Conservation (phyloP, 2,888 invertebrate species). For the Drosophila barbarae region DNA sequence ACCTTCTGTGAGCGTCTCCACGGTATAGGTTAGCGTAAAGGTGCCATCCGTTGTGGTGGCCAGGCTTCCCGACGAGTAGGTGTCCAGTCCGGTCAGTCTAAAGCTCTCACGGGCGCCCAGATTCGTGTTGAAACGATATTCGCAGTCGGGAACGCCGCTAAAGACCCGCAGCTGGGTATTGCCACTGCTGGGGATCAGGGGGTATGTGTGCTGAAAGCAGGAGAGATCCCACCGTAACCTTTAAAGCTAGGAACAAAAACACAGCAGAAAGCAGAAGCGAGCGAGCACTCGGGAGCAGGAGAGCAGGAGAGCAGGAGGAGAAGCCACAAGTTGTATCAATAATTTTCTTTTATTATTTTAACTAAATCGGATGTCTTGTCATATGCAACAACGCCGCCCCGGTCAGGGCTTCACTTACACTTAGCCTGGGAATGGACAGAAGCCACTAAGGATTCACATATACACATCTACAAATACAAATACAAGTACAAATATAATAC, state of each 20-base stretch:
- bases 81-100: slow-evolving; percentile 57
- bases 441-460: slow-evolving; percentile 24
- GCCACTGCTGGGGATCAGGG: slow-evolving; percentile 82
- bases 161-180: slow-evolving; percentile 86
- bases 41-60: slow-evolving; percentile 44
- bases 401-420: slow-evolving; percentile 19
- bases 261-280: neutral
- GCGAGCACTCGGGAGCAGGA: neutral
- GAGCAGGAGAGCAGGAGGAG: neutral
- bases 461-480: slow-evolving; percentile 23
- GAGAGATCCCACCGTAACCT: neutral
- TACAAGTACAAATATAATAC: slow-evolving; percentile 31
- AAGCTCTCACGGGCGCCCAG: slow-evolving; percentile 48
- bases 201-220: slow-evolving; percentile 83
- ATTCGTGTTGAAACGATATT: slow-evolving; percentile 66
- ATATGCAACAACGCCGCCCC: slow-evolving; percentile 55
- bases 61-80: slow-evolving; percentile 61
- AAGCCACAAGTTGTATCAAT: slow-evolving; percentile 7
- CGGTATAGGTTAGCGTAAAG: slow-evolving; percentile 47
- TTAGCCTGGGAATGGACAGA: slow-evolving; percentile 27
- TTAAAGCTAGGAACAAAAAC: too few species aligned
- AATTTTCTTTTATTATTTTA: slow-evolving; percentile 57
- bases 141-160: slow-evolving; percentile 82
- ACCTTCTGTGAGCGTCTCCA: slow-evolving; percentile 54
- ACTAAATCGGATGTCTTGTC: slow-evolving; percentile 50